Base-by-base conservation (phyloP, 2,797 vertebrate species). In the Poecile montanus region DNA sequence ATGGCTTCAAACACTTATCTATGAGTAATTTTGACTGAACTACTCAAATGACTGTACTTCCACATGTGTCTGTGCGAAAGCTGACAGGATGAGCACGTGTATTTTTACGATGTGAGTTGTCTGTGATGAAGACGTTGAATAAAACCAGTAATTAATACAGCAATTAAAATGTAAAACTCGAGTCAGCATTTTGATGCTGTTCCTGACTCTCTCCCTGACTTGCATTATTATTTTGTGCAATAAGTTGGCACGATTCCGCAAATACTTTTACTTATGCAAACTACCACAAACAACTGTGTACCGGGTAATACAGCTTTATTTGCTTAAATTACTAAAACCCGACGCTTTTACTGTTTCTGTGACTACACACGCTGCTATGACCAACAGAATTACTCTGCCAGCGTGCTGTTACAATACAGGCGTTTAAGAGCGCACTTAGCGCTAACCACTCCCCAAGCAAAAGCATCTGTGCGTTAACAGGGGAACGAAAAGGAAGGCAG, bases 131-230 rank as follows among this genome's bases (percentile, higher is more conserved):
- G 72, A 84, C 14, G n/a, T 78, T 81, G 36, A 86, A 61, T 58
- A 88, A 91, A 88, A 68, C 7, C 32, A 89, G 1, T 88, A 89
- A 95, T 95, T 95, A 94, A 44, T 65, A 66, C 11, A 81, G 66
- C 62, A 91, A 92, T 95, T 95, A 95, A 87, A 84, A 85, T 19
- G 63, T 21, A 86, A 83, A 87, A 70, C 32, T 20, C 22, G 27
- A 86, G n/a, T 95, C 89, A 92, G 88, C 89, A 70, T 88, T 92
- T 95, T 75, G 30, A 51, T 81, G 80, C 62, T 79, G n/a, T 15
- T 89, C 44, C 70, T 38, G 78, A 92, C 54, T 91, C 73, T 92
- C 56, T 95, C 53, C 26, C 23, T 26, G 38, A 63, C 83, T 77
- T 68, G n/a, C 23, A 83, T 71, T 80, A 60, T 68, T 68, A 68